Evolutionary conservation across 1,140 invertebrate species (phyloP), one percentile per base, ranked within the genome.

Genomic region (Dreissena rostriformis): DNA sequence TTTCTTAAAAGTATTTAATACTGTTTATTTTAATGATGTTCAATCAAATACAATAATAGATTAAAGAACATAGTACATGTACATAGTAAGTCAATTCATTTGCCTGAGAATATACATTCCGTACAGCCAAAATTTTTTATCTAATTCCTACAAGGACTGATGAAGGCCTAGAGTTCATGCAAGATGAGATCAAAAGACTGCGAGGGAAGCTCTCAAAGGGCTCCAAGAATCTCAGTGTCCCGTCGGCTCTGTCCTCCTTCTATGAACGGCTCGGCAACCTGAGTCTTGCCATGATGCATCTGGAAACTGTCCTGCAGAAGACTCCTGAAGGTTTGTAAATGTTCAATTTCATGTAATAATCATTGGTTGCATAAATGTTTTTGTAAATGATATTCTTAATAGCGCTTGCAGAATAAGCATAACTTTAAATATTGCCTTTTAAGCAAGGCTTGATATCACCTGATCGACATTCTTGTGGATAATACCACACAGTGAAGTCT

Each of bases 221-320:
- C 28, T 70, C 49, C 51, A 72, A 53, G 29, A 77, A 67, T 51
- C 39, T 29, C 14, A 71, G 61, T 71, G 74, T 70, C 8, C 63
- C 73, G 0, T 77, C 82, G 10, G 66, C 82, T 10, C 29, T 84
- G 66, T 77, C 74, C 6, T 77, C 74, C 8, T 84, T 77, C 73
- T 84, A 84, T 75, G 82, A 84, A 39, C 68, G 57, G 49, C 19
- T 77, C n/a, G 74, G 74, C 52, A 84, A 84, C 53, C 55, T 84
- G 39, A 84, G 73, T 29, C 29, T 84, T 52, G 82, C 82, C 11
- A 84, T 49, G 55, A 76, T 78, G 74, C 82, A 84, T 63, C 49
- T 84, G 8, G 82, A 84, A 53, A 61, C 51, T 26, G 74, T 74
- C 22, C n/a, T 53, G 0, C 61, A 83, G 7, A 83, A 61, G 52